Evolutionary conservation across 1,140 invertebrate species (phyloP).

Genomic region (Drosophila chauvacae): DNA sequence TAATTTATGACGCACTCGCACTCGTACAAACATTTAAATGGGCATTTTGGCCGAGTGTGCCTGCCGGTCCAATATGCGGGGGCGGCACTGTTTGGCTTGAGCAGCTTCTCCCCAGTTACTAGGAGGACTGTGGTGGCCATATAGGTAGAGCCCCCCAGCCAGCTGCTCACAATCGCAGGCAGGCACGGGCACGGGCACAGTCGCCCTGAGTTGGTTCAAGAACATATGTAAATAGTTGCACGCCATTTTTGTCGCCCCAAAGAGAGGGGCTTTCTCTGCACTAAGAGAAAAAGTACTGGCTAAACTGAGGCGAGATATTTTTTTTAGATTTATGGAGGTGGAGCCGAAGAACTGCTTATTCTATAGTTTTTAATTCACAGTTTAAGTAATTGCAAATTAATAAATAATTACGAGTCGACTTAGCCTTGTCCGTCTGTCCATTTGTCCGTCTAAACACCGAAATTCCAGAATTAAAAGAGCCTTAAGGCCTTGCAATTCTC

Average conservation of each 20-base stretch:
- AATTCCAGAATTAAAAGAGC: too few species aligned
- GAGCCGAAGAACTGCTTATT: too few species aligned
- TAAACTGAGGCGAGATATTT: neutral
- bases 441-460: too few species aligned
- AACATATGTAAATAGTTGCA: conserved; percentile 81
- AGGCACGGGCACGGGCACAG: conserved; percentile 6
- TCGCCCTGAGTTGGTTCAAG: conserved; percentile 51
- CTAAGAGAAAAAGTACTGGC: neutral
- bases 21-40: conserved; percentile 33
- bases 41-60: neutral
- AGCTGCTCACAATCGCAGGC: conserved; percentile 54
- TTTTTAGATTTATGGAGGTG: neutral
- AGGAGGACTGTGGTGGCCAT: neutral
- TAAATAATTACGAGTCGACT: too few species aligned
- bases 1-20: conserved; percentile 36
- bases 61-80: conserved; percentile 42
- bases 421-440: too few species aligned
- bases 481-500: too few species aligned
- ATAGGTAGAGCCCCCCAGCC: conserved; percentile 12
- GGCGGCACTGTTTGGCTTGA: conserved; percentile 42
- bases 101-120: conserved; percentile 36
- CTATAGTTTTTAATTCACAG: too few species aligned
- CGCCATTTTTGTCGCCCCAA: conserved; percentile 62
- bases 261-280: neutral
- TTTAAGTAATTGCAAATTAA: too few species aligned